Evolutionary conservation across 1,140 invertebrate species (phyloP), one percentile per base, ranked within the genome.

Genomic region (Atta colombica): DNA sequence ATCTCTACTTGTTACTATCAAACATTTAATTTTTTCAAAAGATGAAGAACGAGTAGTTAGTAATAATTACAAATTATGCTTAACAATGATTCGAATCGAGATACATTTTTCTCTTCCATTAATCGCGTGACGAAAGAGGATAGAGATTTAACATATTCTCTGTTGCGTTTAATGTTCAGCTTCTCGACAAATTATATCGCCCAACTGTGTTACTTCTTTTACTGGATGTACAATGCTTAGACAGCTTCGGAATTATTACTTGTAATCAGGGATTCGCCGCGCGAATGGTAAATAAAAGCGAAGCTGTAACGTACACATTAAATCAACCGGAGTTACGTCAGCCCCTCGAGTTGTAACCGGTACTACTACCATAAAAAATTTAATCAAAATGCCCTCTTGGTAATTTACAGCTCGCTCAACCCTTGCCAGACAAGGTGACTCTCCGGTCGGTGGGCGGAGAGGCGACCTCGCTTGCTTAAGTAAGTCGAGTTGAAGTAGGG

Each of bases 311-410:
- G 86, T 74, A 77, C 86, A 78, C 92, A 91, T 94, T 94, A 94
- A 94, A 95, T 95, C 94, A 94, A 88, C 90, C 89, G 63, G 89
- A 85, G 87, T 53, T 74, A 89, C 84, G 87, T 90, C 90, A 28
- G n/a, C 55, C 69, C 86, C 49, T 60, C 49, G 51, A 60, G 75
- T 82, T 89, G 87, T 89, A 89, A 86, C 84, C 81, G 82, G 77
- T 71, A 25, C 78, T 85, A 78, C 92, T 91, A 94, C 94, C 94
- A 95, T 95, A 95, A 95, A 95, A 95, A 95, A 95, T 95, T 95
- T 95, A 95, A 95, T 95, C 95, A 95, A 95, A 95, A 95, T 95
- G 93, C 94, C 94, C 95, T 95, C 94, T 94, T 93, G 91, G 93
- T 95, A 95, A 95, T 95, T 95, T 95, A 95, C 94, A 95, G 88